Base-by-base conservation (phyloP, 1,140 invertebrate species). In the Cecropterus lyciades region DNA sequence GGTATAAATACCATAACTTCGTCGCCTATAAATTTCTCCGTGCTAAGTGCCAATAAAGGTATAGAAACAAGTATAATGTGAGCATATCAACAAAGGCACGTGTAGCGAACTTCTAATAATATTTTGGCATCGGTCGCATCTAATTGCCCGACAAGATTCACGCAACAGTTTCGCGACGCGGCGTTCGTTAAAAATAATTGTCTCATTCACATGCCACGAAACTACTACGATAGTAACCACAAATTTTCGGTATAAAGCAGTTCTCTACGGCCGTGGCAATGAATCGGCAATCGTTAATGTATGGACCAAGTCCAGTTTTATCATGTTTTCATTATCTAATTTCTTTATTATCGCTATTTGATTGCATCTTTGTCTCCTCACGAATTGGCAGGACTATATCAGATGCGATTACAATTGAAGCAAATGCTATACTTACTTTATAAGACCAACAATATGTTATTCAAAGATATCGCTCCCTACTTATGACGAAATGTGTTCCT, bases 141-240 rank as follows among this genome's bases (percentile, higher is more conserved):
- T 69, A 66, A 72, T 67, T 69, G 70, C 71, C 72, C 69, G 77
- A 64, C 69, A 67, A 60, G 59, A 71, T 73, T 69, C 73, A 71
- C 57, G 64, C 66, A 62, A 62, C 59, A 42, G 67, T 60, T 51
- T 66, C 73, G 72, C 60, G 72, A 77, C 75, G 74, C 57, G 65
- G 69, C 53, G 65, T 72, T 69, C 73, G 81, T 83, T 85, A 86
- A 85, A 91, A 86, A 87, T 89, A 88, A 87, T 89, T 86, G 80
- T 87, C 87, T 86, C 84, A 91, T 90, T 91, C 87, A 89, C 69
- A 77, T 75, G 82, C 75, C 72, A 79, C 70, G 72, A 66, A 72
- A 79, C 76, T 82, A 88, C 86, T 91, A 89, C 79, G 77, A 82
- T 89, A 89, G 89, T 91, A 88, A 85, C 85, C 70, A 85, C 82